A percentile compares a stretch with the other conserved stretches of the same genome.
phyloP scores from a whole-genome alignment of 2,113 vertebrate genomes.

The Callipepla squamata region DNA sequence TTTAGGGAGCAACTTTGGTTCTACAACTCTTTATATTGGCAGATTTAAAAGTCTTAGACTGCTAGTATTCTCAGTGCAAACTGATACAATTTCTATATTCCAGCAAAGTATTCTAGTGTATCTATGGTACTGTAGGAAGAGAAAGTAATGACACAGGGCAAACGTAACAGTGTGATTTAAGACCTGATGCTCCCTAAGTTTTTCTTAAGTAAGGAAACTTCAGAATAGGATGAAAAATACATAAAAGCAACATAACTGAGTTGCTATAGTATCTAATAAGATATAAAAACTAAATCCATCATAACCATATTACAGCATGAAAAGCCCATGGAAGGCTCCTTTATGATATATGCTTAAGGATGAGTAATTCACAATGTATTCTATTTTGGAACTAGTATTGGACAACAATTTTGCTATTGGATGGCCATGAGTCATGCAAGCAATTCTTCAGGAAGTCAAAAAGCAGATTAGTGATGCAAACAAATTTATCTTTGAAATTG shows the following conservation, averaged over 20 bases:
- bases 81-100: neutral
- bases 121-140: neutral
- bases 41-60: neutral
- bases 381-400: neutral
- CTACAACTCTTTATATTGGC: neutral
- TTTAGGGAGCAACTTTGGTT: neutral
- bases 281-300: neutral
- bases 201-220: neutral
- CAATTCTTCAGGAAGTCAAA: neutral
- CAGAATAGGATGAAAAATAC: neutral
- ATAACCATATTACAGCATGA: neutral
- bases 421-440: neutral
- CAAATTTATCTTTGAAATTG: neutral
- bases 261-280: neutral
- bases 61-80: neutral
- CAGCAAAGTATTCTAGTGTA: neutral
- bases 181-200: neutral
- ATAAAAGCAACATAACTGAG: neutral
- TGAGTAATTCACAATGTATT: neutral
- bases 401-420: neutral
- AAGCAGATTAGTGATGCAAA: neutral
- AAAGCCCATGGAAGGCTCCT: neutral
- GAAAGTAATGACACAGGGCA: neutral
- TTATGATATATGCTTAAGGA: neutral
- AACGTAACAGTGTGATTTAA: neutral